phyloP scores from a whole-genome alignment of 2,888 invertebrate genomes.

The Rhyacophila evoluta region DNA sequence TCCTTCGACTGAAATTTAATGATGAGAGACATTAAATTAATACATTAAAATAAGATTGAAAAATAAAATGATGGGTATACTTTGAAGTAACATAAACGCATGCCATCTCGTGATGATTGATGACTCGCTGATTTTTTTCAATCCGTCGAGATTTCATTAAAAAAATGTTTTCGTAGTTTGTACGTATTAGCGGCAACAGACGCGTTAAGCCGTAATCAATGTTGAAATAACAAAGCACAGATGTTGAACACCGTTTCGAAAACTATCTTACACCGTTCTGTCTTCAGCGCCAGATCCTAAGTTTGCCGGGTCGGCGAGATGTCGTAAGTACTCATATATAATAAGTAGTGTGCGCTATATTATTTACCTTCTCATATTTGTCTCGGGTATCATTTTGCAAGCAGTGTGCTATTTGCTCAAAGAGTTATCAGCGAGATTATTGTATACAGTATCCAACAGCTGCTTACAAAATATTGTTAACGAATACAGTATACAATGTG shows the following conservation, averaged over 20 bases:
- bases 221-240: constrained; percentile 22
- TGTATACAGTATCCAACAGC: constrained; percentile 2
- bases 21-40: neutral
- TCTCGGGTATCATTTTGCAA: constrained; percentile 16
- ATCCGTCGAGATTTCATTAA: too few species aligned
- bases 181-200: neutral
- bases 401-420: neutral
- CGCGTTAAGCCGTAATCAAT: neutral
- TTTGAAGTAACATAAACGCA: too few species aligned
- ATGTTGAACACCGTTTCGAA: neutral
- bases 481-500: neutral
- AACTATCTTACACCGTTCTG: constrained; percentile 8
- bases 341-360: neutral
- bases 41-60: too few species aligned
- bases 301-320: neutral
- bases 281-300: neutral
- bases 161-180: too few species aligned
- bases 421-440: constrained; percentile 11
- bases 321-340: neutral
- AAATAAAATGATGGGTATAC: too few species aligned
- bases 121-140: too few species aligned
- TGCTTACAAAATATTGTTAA: neutral
- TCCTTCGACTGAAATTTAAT: neutral
- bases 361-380: constrained; percentile 22
- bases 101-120: too few species aligned